Evolutionary conservation across 2,797 vertebrate species (phyloP), one percentile per base, ranked within the genome.

Genomic region (Buceros bicornis): DNA sequence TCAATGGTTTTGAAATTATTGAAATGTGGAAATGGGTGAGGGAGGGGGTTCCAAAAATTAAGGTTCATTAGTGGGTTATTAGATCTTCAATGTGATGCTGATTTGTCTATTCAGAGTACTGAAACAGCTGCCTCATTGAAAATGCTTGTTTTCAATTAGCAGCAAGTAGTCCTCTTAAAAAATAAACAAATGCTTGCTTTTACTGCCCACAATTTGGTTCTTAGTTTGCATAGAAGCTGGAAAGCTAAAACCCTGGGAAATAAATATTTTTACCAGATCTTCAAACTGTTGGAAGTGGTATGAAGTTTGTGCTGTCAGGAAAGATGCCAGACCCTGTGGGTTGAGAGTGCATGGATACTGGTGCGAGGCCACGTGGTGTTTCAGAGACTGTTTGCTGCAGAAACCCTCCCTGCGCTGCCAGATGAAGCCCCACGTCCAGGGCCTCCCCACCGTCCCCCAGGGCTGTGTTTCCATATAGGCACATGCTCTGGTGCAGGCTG

Each of bases 121-220:
- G 90, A 85, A 96, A 35, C 81, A 94, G 93, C 95, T 97, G 88
- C 86, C 43, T 92, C 47, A 65, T 70, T 96, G 92, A 90, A 95
- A 95, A 89, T 83, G 47, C 66, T 95, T 92, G 71, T 86, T 97
- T 96, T 94, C 93, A 74, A 69, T 92, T 89, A 91, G 93, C 89
- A 95, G 88, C 82, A 69, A 93, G 85, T 93, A 86, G 50, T 93
- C 84, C 83, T 96, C 81, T 87, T 78, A 94, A 26, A 67, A 93
- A 96, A 93, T 90, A 96, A 95, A 96, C 89, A 82, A 94, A 87
- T 58, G 50, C 83, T 95, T 97, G 88, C 50, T 94, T 70, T 86
- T 86, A 77, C 48, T 86, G 80, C 91, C 90, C 91, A 54, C 51
- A 88, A 79, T 86, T 80, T 94, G 82, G 76, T 87, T 91, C 74